Percentiles rank a stretch among this genome's conserved stretches.
phyloP scores from a whole-genome alignment of 2,113 vertebrate genomes.

The Numenius arquata region DNA sequence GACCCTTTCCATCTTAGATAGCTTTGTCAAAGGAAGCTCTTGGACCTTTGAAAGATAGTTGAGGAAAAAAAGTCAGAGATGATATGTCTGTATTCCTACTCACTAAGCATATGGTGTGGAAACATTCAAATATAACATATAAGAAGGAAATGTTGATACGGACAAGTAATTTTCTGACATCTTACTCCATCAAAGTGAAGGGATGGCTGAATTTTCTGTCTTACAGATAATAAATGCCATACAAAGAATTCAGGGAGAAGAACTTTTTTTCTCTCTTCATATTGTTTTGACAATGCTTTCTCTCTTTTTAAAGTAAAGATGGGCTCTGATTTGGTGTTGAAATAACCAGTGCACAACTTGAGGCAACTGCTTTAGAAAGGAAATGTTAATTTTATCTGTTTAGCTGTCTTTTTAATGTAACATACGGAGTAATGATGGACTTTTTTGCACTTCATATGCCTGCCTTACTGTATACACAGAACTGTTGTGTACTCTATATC shows the following conservation, averaged over 20 bases:
- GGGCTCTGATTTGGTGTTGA: neutral
- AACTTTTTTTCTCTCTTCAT: neutral
- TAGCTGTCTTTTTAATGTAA: neutral
- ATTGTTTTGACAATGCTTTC: neutral
- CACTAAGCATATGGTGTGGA: neutral
- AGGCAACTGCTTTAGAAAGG: neutral
- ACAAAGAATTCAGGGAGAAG: neutral
- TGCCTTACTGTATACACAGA: neutral
- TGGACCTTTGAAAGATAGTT: neutral
- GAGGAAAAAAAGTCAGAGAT: neutral
- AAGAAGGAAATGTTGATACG: neutral
- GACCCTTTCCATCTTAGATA: neutral
- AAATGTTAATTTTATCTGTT: neutral
- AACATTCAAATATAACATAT: neutral
- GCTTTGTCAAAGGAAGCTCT: neutral
- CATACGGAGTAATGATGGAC: neutral
- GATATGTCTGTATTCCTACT: neutral
- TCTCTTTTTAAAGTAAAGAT: neutral
- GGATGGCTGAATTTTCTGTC: neutral
- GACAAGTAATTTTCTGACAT: neutral
- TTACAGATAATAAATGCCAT: neutral
- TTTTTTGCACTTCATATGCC: neutral
- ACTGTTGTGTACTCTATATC: neutral
- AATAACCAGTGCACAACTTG: neutral
- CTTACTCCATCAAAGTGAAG: neutral